Evolutionary conservation across 1,140 invertebrate genomes (phyloP), one percentile per base, ranked within the genome.

Genomic region (Drosophila pachea): DNA sequence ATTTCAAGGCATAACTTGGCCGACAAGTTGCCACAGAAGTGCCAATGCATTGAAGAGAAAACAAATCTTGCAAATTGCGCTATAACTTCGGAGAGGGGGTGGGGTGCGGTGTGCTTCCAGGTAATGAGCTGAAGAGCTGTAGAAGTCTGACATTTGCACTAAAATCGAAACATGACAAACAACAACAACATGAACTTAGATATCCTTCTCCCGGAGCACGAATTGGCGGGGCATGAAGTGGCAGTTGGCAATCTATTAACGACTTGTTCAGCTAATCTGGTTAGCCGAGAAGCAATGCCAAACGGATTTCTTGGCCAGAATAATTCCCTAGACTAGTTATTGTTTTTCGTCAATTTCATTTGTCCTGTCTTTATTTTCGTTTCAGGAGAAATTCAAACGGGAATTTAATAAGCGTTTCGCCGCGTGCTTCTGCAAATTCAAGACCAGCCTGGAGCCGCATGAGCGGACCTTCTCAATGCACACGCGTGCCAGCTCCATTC

Each of bases 301-400:
- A 45, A 4, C 22, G 1, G 22, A 22, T 3, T 5, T 48, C n/a
- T 48, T 6, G 35, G 35, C 22, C 22, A 22, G 22, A 22, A 9
- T 36, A 7, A 7, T 36, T 36, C 8, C 35, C 35, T 36, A 0
- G 6, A n/a, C 40, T 0, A 12, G n/a, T 12, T 0, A 42, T 12
- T n/a, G n/a, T 1, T 6, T 14, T 43, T 43, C 40, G 3, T 22
- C 22, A 1, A 22, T 22, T 22, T 22, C 22, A 22, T 22, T 22
- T 22, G 22, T 3, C 4, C 7, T 12, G 12, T 3, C 0, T n/a
- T 7, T 14, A 5, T 14, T 16, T 43, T 43, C 22, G 29, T 66
- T 54, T 2, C 55, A 94, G 93, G 93, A 94, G 89, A 94, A 94
- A 88, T 94, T 94, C 74, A 93, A 93, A 81, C 91, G 93, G 22